Base-by-base conservation (phyloP, 2,113 vertebrate species). In the Oncorhynchus nerka region DNA sequence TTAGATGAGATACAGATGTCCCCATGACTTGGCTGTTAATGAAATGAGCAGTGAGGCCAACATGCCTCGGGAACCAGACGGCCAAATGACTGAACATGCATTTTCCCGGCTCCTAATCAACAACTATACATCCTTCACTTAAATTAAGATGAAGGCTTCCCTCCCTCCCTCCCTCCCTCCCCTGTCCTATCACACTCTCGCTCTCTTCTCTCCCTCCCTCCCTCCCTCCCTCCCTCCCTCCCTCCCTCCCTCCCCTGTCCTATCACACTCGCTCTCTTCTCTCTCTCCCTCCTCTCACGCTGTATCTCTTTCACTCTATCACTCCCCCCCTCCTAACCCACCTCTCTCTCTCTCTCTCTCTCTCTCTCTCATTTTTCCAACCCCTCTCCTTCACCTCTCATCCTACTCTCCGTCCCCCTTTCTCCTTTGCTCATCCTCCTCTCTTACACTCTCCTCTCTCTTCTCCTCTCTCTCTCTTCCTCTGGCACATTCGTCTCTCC, bases 41-140 rank as follows among this genome's bases (percentile, higher is more conserved):
- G 82, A 83, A 83, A 59, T 90, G 85, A 73, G 75, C 75, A 85
- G 82, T 71, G 83, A 85, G 88, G 79, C 83, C 86, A 86, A 85
- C 82, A 75, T 85, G 90, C 82, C 89, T 78, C 79, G 82, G 75
- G 83, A 90, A 86, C 84, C 77, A 80, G 86, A 82, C 84, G 84
- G 78, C 69, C 82, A 86, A 89, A 89, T 86, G 79, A 90, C 79
- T 83, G 83, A 84, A 89, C 83, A 79, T 80, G 81, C 85, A 84
- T 89, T 87, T 81, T 77, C 86, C 87, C 86, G 88, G 88, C 83
- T 84, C 78, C 80, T 75, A 77, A 88, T 88, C 82, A 88, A 81
- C 83, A 84, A 75, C 85, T 84, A 88, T 85, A 84, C 80, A 89
- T 89, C 83, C 68, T 83, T 86, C 78, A 79, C 79, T 85, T 83